phyloP scores from a whole-genome alignment of 2,797 vertebrate species.

The Eutrigla gurnardus region DNA sequence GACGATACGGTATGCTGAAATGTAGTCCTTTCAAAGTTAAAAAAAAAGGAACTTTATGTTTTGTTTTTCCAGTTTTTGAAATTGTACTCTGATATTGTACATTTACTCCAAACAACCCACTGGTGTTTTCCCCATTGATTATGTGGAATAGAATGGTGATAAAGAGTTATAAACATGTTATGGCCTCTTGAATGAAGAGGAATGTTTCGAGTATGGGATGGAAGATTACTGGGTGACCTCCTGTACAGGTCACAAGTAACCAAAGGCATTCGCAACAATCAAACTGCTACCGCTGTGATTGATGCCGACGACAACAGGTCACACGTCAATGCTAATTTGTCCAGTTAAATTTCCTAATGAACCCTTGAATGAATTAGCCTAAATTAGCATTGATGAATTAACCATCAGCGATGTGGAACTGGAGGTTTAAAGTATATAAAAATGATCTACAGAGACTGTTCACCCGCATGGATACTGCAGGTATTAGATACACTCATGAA shows the following conservation, averaged over 20 bases:
- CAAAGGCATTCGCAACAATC: conserved; percentile 57
- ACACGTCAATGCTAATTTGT: conserved; percentile 60
- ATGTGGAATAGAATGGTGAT: neutral
- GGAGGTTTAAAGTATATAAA: conserved; percentile 13
- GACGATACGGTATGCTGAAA: neutral
- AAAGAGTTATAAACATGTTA: neutral
- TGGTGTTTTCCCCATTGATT: neutral
- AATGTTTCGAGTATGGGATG: conserved; percentile 32
- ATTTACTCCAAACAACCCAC: neutral
- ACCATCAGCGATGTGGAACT: conserved; percentile 39
- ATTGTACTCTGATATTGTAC: neutral
- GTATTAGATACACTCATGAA: conserved; percentile 18
- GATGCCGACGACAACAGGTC: conserved; percentile 56
- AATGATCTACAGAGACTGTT: conserved; percentile 1
- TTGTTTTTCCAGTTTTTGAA: neutral
- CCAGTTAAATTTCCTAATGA: conserved; percentile 63
- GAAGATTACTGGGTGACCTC: conserved; percentile 41
- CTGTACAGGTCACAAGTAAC: conserved; percentile 62
- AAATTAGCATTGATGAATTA: conserved; percentile 67
- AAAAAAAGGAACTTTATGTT: neutral
- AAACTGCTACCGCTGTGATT: conserved; percentile 52
- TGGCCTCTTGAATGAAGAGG: conserved; percentile 5
- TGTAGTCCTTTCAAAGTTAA: too few relatives aligned
- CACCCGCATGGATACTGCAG: conserved; percentile 10
- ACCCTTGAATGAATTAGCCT: conserved; percentile 63